These are phyloP conservation scores for Phengaris alcon DNA, from an alignment of 2,888 invertebrate genomes.

Conservation along the genomic window DNA sequence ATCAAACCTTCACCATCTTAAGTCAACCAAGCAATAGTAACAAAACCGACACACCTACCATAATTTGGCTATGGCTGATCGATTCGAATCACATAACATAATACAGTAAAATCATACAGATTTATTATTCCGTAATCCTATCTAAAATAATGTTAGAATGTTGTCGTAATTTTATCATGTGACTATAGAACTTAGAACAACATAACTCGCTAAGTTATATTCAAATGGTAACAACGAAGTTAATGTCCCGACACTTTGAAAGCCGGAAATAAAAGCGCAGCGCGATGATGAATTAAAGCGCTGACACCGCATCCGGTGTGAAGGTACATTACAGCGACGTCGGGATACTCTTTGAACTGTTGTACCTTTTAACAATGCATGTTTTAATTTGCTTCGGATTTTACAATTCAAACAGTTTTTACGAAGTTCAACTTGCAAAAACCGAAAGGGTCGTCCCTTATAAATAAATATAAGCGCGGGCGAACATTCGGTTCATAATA, in stretches of 20 bases:
- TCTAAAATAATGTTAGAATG: neutral
- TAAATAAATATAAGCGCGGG: slow-evolving; percentile 17
- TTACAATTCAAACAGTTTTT: slow-evolving; percentile 37
- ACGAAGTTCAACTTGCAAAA: slow-evolving; percentile 32
- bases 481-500: slow-evolving; percentile 5
- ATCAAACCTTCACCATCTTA: too few species aligned
- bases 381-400: slow-evolving; percentile 51
- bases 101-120: neutral
- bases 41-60: neutral
- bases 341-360: slow-evolving; percentile 35
- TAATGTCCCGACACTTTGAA: slow-evolving; percentile 12
- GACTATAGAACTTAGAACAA: neutral
- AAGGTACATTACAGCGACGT: slow-evolving; percentile 33
- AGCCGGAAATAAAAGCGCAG: slow-evolving; percentile 13
- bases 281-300: slow-evolving; percentile 14
- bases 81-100: neutral
- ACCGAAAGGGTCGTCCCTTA: slow-evolving; percentile 9
- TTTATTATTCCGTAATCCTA: neutral
- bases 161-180: neutral
- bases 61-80: neutral
- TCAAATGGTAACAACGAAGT: neutral
- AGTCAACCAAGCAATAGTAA: neutral
- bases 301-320: slow-evolving; percentile 16
- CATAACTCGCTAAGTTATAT: neutral
- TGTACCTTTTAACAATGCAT: slow-evolving; percentile 57